Base-by-base conservation (phyloP, 2,113 vertebrate genomes). In the Stomatorhinus ivindoensis region DNA sequence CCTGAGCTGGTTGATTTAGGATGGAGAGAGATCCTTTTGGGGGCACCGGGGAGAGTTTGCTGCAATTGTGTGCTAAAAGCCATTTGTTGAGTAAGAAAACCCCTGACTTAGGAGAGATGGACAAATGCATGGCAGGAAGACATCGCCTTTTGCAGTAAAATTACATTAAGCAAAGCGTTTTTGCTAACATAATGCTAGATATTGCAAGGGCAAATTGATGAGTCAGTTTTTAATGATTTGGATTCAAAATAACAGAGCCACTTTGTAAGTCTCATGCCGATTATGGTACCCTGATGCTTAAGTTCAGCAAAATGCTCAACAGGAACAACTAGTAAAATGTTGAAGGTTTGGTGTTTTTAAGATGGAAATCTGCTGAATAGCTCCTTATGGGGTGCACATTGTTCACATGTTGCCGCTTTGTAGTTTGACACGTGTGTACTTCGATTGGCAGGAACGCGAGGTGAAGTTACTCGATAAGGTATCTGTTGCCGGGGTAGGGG, bases 1-100 rank as follows among this genome's bases (percentile, higher is more conserved):
- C 47, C 88, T 82, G 90, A 88, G 91, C 90, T 93, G 91, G 93
- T 93, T 91, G 88, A 92, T 92, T 92, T 91, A 93, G 91, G 92
- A 93, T 92, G 92, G 84, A 90, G 91, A 80, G 87, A 19, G 89
- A 92, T 92, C 91, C 89, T 90, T 51, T 88, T 94, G 91, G 88
- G 92, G 89, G 90, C 90, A 91, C 89, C 90, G 91, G 87, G 90
- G 80, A 92, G 92, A 90, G 91, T 82, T 69, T 65, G 73, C 46
- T 44, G 53, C 80, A 69, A 48, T 87, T 76, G 53, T 88, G 87
- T 88, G 58, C 65, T 65, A 69, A 90, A 88, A 82, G 73, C 89
- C 90, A 87, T 89, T n/a, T 55, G 87, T 83, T 84, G 87, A 84
- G 87, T 88, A 69, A 88, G 48, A 61, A 48, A 48, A 17, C 65